Evolutionary conservation across 1,140 invertebrate genomes (phyloP).

Genomic region (Cyclargus thomasi): DNA sequence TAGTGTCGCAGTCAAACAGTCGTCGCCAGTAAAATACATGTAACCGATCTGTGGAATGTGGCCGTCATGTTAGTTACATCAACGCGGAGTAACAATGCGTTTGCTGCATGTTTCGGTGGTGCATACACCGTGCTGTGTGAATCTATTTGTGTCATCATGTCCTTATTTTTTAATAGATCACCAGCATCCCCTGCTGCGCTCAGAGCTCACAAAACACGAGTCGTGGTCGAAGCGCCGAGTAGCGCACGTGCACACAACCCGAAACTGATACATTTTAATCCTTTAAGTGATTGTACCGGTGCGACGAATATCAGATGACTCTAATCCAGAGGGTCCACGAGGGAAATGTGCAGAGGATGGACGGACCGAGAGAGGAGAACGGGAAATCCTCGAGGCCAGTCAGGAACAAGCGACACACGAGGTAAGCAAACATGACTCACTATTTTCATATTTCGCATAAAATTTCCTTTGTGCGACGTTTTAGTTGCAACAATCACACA

Average conservation of each 20-base stretch:
- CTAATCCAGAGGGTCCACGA: slow-evolving; percentile 50
- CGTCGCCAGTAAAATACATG: slow-evolving; percentile 52
- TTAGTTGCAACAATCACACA: background rate
- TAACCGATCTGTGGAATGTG: slow-evolving; percentile 64
- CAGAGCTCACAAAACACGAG: slow-evolving; percentile 52
- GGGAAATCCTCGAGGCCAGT: slow-evolving; percentile 73
- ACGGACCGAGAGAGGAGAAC: slow-evolving; percentile 47
- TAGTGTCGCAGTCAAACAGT: slow-evolving; percentile 11
- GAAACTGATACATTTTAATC: slow-evolving; percentile 3
- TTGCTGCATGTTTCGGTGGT: slow-evolving; percentile 26
- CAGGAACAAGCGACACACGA: slow-evolving; percentile 76
- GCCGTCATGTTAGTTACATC: slow-evolving; percentile 75
- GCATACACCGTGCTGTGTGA: slow-evolving; percentile 39
- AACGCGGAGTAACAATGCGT: slow-evolving; percentile 49
- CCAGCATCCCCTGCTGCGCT: slow-evolving; percentile 65
- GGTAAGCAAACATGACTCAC: slow-evolving; percentile 68
- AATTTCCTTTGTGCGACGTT: slow-evolving; percentile 66
- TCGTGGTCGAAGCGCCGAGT: slow-evolving; percentile 55
- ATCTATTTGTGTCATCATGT: slow-evolving; percentile 74
- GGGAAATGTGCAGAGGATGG: slow-evolving; percentile 47
- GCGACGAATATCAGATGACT: slow-evolving; percentile 45
- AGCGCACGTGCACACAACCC: slow-evolving; percentile 56
- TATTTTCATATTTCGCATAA: slow-evolving; percentile 51
- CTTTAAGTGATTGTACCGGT: slow-evolving; percentile 8
- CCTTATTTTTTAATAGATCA: slow-evolving; percentile 73